Evolutionary conservation across 2,888 invertebrate species (phyloP), one percentile per base, ranked within the genome.

Genomic region (Orchestes rusci): DNA sequence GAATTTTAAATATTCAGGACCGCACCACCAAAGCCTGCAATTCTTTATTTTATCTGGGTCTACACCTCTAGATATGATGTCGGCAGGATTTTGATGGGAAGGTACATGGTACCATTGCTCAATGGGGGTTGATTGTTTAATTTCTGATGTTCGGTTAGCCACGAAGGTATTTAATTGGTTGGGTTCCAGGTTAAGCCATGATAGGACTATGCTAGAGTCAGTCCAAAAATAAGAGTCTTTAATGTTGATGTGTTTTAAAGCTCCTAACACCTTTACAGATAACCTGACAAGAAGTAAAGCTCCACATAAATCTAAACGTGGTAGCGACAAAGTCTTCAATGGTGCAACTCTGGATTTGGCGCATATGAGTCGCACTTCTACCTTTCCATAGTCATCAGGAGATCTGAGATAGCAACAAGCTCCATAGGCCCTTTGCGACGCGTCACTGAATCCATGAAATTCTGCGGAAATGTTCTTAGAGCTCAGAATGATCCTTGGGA

Each of bases 261-360:
- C n/a, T 12, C 34, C 10, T 10, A 17, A 4, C n/a, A 33, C 18
- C 16, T 16, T 12, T 15, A 35, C 16, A 10, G 35, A 16, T 28
- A 53, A 37, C 12, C 31, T 42, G 7, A 46, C 42, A 13, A 41
- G 8, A 30, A 53, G 33, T 1, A 42, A 17, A 1, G 46, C 49
- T 19, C 39, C 53, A 29, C 39, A 41, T 17, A 51, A 33, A 10
- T 53, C 53, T 16, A 53, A 36, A 10, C 49, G 30, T 2, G 51
- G 47, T 19, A 53, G 15, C 7, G 44, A 27, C 8, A 51, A n/a
- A 16, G 39, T 41, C 37, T 51, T 51, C 3, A 49, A 8, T 2
- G 53, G 49, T 1, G 60, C 57, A 7, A 61, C 57, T 7, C 55
- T 45, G 1, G 56, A 53, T 45, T 61, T 59, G 1, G 61, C 43